phyloP scores from a whole-genome alignment of 2,888 invertebrate species.

The Listrodromus nycthemerus region DNA sequence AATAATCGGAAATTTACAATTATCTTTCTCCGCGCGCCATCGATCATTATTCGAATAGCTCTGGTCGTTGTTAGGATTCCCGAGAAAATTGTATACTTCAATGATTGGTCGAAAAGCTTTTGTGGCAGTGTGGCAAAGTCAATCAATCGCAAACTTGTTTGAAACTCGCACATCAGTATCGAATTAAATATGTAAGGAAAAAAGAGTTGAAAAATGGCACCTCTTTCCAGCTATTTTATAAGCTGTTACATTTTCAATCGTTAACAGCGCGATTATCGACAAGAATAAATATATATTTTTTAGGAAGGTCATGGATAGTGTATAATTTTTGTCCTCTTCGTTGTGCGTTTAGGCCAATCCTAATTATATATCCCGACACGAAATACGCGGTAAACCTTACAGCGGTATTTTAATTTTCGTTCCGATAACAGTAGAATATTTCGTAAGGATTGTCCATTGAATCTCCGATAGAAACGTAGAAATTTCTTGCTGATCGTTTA shows the following conservation, averaged over 20 bases:
- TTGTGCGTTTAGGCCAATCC: conserved; percentile 57
- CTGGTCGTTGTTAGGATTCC: conserved; percentile 38
- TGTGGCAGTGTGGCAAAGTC: conserved; percentile 62
- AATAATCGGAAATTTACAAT: neutral
- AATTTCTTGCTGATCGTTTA: conserved; percentile 20
- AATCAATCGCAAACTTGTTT: conserved; percentile 38
- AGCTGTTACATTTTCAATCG: conserved; percentile 14
- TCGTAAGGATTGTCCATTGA: conserved; percentile 29
- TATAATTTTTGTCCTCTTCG: conserved; percentile 34
- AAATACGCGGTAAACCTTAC: neutral
- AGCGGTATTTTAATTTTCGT: neutral
- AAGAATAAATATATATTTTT: conserved; percentile 31
- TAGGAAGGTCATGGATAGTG: conserved; percentile 15
- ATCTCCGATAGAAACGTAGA: conserved; percentile 27
- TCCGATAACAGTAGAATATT: conserved; percentile 2
- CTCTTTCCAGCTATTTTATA: conserved; percentile 16
- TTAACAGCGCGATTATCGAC: conserved; percentile 19
- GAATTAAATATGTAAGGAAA: neutral
- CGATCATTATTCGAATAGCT: conserved; percentile 9
- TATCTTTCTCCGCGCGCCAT: neutral
- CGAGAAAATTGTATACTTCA: conserved; percentile 15
- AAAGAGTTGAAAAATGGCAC: conserved; percentile 18
- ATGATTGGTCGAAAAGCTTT: conserved; percentile 42
- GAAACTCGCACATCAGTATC: conserved; percentile 5
- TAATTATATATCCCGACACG: conserved; percentile 21